phyloP scores from a whole-genome alignment of 2,888 invertebrate species.

The Drosophila mimetica region DNA sequence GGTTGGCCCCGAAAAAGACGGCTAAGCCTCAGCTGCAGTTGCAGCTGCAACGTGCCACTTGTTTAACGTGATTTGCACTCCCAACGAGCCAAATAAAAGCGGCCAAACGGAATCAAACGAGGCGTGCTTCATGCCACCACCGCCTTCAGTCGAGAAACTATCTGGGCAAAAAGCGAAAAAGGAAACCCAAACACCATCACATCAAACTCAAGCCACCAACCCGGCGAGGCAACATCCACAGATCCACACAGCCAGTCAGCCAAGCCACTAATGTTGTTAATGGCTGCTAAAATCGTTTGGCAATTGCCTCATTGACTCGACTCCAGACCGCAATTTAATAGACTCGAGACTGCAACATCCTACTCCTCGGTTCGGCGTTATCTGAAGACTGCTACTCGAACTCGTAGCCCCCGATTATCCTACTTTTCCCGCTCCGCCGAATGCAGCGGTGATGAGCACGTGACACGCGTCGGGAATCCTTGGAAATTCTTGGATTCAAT shows the following conservation, averaged over 20 bases:
- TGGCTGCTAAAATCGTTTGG: slow-evolving; percentile 64
- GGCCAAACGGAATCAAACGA: slow-evolving; percentile 43
- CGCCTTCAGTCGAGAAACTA: background rate
- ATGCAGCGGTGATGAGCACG: slow-evolving; percentile 18
- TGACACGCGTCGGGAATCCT: slow-evolving; percentile 14
- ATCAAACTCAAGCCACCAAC: too few relatives aligned
- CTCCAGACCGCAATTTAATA: slow-evolving; percentile 54
- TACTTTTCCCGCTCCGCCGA: background rate
- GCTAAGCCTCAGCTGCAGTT: slow-evolving; percentile 30
- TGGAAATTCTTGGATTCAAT: background rate
- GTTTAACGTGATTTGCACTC: slow-evolving; percentile 68
- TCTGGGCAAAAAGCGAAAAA: background rate
- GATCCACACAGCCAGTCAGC: slow-evolving; percentile 19
- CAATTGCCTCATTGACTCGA: slow-evolving; percentile 71
- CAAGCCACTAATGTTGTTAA: slow-evolving; percentile 71
- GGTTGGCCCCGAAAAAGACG: slow-evolving; percentile 4
- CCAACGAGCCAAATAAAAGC: slow-evolving; percentile 61
- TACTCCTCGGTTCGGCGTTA: slow-evolving; percentile 9
- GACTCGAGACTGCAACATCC: slow-evolving; percentile 39
- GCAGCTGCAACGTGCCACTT: slow-evolving; percentile 53
- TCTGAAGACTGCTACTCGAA: slow-evolving; percentile 8
- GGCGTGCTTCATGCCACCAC: slow-evolving; percentile 43
- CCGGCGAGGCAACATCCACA: background rate
- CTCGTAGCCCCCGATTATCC: background rate
- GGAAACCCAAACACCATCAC: background rate